Percentiles rank a stretch among this genome's conserved stretches.
These are phyloP conservation scores for Cichladusa arquata DNA, from an alignment of 2,113 vertebrate genomes.

Conservation along the genomic window DNA sequence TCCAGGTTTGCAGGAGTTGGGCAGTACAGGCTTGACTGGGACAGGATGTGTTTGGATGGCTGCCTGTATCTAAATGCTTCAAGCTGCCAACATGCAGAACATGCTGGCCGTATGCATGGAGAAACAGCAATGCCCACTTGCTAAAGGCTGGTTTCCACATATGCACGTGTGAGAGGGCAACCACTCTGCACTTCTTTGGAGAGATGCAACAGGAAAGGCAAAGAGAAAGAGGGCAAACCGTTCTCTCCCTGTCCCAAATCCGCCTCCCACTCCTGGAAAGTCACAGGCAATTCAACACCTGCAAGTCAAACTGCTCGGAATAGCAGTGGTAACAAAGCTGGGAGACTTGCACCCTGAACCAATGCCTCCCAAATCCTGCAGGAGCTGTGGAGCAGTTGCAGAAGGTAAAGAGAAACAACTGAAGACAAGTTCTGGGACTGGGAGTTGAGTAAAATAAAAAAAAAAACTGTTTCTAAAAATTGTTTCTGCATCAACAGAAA, in stretches of 20 bases:
- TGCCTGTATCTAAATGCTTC: background rate
- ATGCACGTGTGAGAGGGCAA: background rate
- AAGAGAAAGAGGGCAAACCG: background rate
- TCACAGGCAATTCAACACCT: background rate
- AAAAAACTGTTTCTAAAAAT: conserved; percentile 1
- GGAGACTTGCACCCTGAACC: background rate
- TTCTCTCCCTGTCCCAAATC: background rate
- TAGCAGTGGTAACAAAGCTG: background rate
- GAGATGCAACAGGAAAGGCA: background rate
- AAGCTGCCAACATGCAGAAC: background rate
- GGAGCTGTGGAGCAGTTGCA: background rate
- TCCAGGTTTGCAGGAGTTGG: background rate
- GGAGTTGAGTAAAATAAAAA: background rate
- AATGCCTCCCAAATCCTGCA: background rate
- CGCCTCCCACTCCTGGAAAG: background rate
- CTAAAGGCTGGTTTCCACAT: background rate
- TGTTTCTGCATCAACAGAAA: background rate
- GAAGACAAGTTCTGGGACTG: background rate
- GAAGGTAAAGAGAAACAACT: background rate
- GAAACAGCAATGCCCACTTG: background rate
- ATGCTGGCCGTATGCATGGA: accelerated
- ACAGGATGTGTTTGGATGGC: background rate
- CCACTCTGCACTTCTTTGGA: background rate
- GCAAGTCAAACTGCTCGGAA: background rate
- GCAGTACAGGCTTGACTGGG: background rate